Base-by-base conservation (phyloP, 2,113 vertebrate genomes). In the Tamias sibiricus region DNA sequence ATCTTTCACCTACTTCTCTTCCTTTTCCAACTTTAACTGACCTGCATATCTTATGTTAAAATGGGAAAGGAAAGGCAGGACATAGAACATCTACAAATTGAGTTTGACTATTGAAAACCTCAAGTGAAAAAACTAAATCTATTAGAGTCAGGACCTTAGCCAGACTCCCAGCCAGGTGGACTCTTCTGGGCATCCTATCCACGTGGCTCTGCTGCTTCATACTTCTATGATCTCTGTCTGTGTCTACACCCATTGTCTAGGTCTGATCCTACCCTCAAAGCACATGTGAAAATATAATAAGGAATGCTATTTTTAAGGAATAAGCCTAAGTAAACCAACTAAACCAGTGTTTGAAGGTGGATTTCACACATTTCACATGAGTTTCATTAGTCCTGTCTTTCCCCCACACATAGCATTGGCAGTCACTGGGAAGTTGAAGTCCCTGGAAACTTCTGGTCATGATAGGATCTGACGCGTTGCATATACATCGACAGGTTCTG, bases 71-170 rank as follows among this genome's bases (percentile, higher is more conserved):
- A 32, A 66, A 26, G 19, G 69, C n/a, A 57, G n/a, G 87, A 35
- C 17, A 57, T 12, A 35, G 26, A n/a, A 17, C 14, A 49, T 87
- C 24, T n/a, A n/a, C 80, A 71, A 62, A 66, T 32, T 54, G 32
- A 85, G 28, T 79, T 93, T 94, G 77, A 69, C 69, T 88, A 94
- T 95, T 75, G 83, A 71, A 40, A n/a, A n/a, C n/a, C 32, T 57
- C 32, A 72, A 91, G 40, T 84, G n/a, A 91, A 91, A 91, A 75
- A 57, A 11, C 59, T 47, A 22, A 68, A 72, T 83, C 19, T 69
- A 4, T 42, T 44, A 47, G 16, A 82, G 62, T 90, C 9, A 92
- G 90, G 52, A 44, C 37, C 62, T 69, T 86, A 52, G 37, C 35
- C 8, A 74, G 42, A n/a, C 22, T 37, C 22, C 68, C 2, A 59